These are phyloP conservation scores for Phylloscopus collybita DNA, from an alignment of 2,797 vertebrate genomes.

Conservation along the genomic window DNA sequence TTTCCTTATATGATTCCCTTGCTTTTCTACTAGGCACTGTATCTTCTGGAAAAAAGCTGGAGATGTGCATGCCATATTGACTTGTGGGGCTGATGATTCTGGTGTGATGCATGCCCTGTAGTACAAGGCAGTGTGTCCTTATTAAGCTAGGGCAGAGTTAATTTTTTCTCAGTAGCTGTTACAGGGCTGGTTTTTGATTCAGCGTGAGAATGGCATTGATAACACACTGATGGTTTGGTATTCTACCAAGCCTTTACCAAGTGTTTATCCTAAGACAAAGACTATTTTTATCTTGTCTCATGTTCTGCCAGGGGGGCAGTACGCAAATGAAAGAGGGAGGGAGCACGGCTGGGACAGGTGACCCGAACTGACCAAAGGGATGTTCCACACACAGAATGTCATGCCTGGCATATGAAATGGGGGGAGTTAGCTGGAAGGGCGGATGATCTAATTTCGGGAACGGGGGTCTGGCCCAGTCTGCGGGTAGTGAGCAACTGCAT, in stretches of 20 bases:
- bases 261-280: neutral
- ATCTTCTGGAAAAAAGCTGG: neutral
- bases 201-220: neutral
- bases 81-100: neutral
- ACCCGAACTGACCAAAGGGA: neutral
- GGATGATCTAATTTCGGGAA: neutral
- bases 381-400: neutral
- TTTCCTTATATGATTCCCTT: neutral
- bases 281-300: neutral
- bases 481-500: neutral
- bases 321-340: fast-evolving
- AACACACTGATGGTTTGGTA: neutral
- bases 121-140: neutral
- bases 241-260: no score
- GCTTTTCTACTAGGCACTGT: neutral
- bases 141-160: neutral
- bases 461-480: neutral
- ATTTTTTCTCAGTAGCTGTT: neutral
- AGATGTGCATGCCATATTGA: neutral
- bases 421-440: neutral
- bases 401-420: fast-evolving
- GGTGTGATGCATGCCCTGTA: neutral
- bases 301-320: neutral
- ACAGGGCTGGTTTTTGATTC: neutral
- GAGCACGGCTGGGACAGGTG: neutral